Base-by-base conservation (phyloP, 1,140 invertebrate genomes). In the Onthophagus taurus region DNA sequence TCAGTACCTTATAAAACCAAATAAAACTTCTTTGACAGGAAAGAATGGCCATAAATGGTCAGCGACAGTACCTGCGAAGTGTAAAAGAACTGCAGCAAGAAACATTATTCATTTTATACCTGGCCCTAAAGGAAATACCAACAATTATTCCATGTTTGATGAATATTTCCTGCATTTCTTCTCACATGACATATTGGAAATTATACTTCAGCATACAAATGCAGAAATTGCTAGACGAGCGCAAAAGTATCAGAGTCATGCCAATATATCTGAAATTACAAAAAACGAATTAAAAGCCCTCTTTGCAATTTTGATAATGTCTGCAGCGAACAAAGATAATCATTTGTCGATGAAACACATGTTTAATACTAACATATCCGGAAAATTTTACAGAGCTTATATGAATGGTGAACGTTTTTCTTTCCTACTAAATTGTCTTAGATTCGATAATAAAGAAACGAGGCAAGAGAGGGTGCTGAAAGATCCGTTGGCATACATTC, bases 401-500 rank as follows among this genome's bases (percentile, higher is more conserved):
- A 65, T 66, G 61, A 51, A 41, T 24, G 16, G 39, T 24, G 47
- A 50, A 17, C 41, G 66, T 39, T 68, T 66, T 46, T 36, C 49
- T 37, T 65, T 65, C 50, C 23, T 67, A 8, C 31, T 59, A 23
- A 42, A 47, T 30, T 60, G 53, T 45, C 24, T 67, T n/a, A n/a
- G n/a, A n/a, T n/a, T n/a, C n/a, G n/a, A n/a, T n/a, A n/a, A n/a
- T n/a, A 7, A 46, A 59, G 24, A 23, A 41, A 58, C 55, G 13
- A 44, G 59, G 35, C 17, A 33, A 4, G 44, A 49, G 36, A 44
- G 55, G 37, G 49, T 44, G 33, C 31, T 44, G 42, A 18, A 39
- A 19, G 62, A 66, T 48, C 48, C 49, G 38, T 62, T 67, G 53
- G 59, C 58, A 16, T 53, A 48, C 3, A 58, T 66, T 7, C 47